Base-by-base conservation (phyloP, 2,888 invertebrate species). In the Chaitophorus viminalis region DNA sequence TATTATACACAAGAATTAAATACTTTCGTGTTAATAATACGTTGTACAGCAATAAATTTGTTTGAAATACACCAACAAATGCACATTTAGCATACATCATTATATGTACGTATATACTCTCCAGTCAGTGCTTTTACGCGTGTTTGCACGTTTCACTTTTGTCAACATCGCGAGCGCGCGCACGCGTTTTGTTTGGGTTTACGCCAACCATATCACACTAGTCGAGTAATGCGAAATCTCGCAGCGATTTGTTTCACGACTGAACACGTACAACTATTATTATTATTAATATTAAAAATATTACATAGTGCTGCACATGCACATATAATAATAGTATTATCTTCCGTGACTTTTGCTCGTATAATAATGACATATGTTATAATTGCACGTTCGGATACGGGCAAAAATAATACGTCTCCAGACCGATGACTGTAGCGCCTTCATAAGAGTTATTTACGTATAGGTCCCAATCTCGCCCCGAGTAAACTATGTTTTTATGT, bases 141-240 rank as follows among this genome's bases (percentile, higher is more conserved):
- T 29, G 46, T 82, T 82, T 70, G 70, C 31, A 70, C 31, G 31
- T 65, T 76, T 76, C 46, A 33, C n/a, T 65, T 84, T 76, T 84
- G 76, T 76, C 84, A 76, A 84, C 65, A 46, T 82, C n/a, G 39
- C 72, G 52, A 29, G 52, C 29, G 78, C 52, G 52, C 65, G 72
- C 60, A 21, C 60, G 54, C 79, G 46, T 87, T 87, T 87, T 75
- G 81, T 65, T 87, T 87, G 87, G 87, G 74, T 81, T 81, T 46
- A 31, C 39, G 79, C 87, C 81, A 87, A 87, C 52, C 70, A 79
- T 86, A 52, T 70, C 85, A 9, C 46, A 17, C 31, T 31, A 21
- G 18, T 77, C 29, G 9, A 2, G 33, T 54, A 65, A 6, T 39
- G 39, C n/a, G 29, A 60, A 36, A 36, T 60, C 39, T 39, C 39